Base-by-base conservation (phyloP, 92 coral and sea anemone genomes). In the Epizoanthus rinbou region DNA sequence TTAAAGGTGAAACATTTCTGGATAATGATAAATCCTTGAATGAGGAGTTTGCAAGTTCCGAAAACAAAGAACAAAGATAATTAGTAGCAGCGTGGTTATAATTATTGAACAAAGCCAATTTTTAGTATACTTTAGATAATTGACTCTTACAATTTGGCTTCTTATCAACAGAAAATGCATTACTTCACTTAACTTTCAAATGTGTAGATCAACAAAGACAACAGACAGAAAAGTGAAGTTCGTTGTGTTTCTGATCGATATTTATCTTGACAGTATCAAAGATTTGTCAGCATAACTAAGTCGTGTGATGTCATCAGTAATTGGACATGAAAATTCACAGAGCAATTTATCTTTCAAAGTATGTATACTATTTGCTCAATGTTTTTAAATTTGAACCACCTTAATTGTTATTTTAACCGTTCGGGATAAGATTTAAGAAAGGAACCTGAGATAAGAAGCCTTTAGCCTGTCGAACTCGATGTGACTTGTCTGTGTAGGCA, bases 141-240 rank as follows among this genome's bases (percentile, higher is more conserved):
- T 50, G 7, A 50, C 54, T 50, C 8, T 9, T 47, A 0, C 14
- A 53, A 53, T 73, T 28, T 14, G 18, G 54, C 37, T 37, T 33
- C 59, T 76, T 56, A 57, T 76, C 15, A 58, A 75, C n/a, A 31
- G 23, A 33, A 16, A 33, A 62, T 60, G 60, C 70, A 39, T 78
- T 60, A 60, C 54, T 59, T 22, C 33, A 60, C 68, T 75, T 57
- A 43, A 3, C 41, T 22, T 78, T 31, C 43, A 24, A 78, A 41
- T 65, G 19, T 41, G 69, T 21, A 4, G 64, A 78, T 62, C 82
- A 78, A 60, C 65, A 59, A 54, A 23, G 39, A 0, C 71, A 78
- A 60, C 65, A 59, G 59, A 23, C 18, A 0, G 33, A 6, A 33
- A 75, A 22, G 57, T 31, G 19, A 58, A 75, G 17, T 75, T 14